phyloP scores from a whole-genome alignment of 2,888 invertebrate species.

The Gryllus longicercus region DNA sequence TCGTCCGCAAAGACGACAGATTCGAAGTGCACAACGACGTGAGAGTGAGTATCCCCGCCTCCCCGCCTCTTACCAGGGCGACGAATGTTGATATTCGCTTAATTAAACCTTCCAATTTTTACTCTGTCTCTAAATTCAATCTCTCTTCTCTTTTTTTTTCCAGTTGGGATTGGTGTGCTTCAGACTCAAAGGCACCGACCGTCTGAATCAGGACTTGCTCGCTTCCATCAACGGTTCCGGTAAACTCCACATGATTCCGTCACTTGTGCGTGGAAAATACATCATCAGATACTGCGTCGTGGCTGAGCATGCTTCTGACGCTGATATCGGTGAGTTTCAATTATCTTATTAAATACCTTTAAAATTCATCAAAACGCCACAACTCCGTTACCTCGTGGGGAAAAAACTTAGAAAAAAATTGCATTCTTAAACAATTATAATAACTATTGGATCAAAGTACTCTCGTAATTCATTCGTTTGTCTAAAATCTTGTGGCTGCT shows the following conservation, averaged over 20 bases:
- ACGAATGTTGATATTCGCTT: too few species aligned
- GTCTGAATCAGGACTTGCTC: constrained; percentile 69
- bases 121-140: too few species aligned
- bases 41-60: constrained; percentile 41
- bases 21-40: constrained; percentile 79
- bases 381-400: too few species aligned
- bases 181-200: constrained; percentile 66
- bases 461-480: too few species aligned
- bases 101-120: too few species aligned
- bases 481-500: too few species aligned
- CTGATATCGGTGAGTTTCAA: constrained; percentile 56
- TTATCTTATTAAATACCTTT: neutral
- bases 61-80: too few species aligned
- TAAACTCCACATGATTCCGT: constrained; percentile 81
- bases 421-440: too few species aligned
- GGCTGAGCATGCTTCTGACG: constrained; percentile 70
- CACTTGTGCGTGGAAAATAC: constrained; percentile 70
- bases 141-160: constrained; percentile 18
- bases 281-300: constrained; percentile 78
- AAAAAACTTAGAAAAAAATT: too few species aligned
- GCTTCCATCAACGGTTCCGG: constrained; percentile 79
- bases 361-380: too few species aligned
- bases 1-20: constrained; percentile 64
- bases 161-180: constrained; percentile 74
- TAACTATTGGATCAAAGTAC: too few species aligned